These are phyloP conservation scores for Phymorhynchus buccinoides DNA, from an alignment of 1,140 invertebrate genomes.

Conservation along the genomic window DNA sequence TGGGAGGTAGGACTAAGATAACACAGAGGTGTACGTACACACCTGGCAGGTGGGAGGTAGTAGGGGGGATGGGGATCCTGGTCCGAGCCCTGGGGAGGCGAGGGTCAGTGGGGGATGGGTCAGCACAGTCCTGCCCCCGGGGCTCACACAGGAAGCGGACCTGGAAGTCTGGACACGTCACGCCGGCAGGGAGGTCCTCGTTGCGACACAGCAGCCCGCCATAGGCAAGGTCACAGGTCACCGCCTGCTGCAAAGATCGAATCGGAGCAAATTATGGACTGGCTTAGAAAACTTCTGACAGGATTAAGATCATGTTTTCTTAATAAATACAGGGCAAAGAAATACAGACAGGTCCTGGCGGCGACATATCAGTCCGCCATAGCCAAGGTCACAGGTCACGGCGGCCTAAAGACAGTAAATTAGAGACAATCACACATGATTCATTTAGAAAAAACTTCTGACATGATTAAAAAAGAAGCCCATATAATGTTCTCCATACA, in stretches of 20 bases:
- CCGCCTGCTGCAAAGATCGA: constrained; percentile 79
- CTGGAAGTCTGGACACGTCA: constrained; percentile 79
- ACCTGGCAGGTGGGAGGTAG: neutral
- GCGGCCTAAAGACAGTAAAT: too few relatives aligned
- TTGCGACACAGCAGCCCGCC: constrained; percentile 81
- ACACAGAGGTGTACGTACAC: too few relatives aligned
- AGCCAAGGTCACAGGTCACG: constrained; percentile 82
- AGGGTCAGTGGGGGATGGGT: neutral
- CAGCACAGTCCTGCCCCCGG: constrained; percentile 47
- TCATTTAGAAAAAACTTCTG: too few relatives aligned
- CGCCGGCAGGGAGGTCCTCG: constrained; percentile 55
- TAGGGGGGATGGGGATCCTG: neutral
- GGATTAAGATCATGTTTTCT: too few relatives aligned
- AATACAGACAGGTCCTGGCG: constrained; percentile 60
- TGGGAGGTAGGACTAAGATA: too few relatives aligned
- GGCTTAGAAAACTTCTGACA: too few relatives aligned
- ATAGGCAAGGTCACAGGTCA: constrained; percentile 81
- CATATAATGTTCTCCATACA: too few relatives aligned
- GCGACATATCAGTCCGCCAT: constrained; percentile 80
- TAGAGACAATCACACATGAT: too few relatives aligned
- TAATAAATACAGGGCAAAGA: too few relatives aligned
- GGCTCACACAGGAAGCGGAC: constrained; percentile 81
- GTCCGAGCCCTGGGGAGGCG: neutral
- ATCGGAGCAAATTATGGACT: too few relatives aligned
- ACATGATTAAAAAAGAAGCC: too few relatives aligned